These are phyloP conservation scores for Melospiza georgiana DNA, from an alignment of 2,113 vertebrate genomes.

Conservation along the genomic window DNA sequence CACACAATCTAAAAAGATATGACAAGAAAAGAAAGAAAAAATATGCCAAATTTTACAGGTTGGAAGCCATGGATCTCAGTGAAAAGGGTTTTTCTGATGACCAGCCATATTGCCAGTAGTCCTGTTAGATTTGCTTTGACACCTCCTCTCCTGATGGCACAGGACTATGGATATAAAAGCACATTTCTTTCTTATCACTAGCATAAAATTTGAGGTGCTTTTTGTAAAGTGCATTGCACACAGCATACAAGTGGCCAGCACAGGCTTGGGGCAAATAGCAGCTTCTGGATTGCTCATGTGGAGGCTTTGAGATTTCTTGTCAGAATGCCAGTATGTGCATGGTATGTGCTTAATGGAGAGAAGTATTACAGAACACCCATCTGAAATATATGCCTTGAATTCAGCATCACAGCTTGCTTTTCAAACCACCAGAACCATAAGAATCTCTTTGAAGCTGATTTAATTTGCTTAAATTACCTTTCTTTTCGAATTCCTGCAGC, in stretches of 20 bases:
- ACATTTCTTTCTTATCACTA: neutral
- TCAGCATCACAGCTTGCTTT: neutral
- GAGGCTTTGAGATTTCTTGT: neutral
- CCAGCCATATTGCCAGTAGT: neutral
- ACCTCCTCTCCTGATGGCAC: neutral
- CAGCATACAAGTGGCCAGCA: neutral
- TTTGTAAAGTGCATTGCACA: neutral
- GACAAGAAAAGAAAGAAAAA: neutral
- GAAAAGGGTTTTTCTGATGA: rapidly evolving
- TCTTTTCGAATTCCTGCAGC: neutral
- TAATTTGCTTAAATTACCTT: conserved; percentile 47
- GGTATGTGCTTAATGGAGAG: neutral
- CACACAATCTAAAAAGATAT: neutral
- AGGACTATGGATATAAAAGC: neutral
- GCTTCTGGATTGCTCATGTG: neutral
- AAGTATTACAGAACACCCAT: neutral
- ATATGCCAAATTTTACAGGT: neutral
- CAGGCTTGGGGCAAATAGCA: neutral
- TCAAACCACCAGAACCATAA: neutral
- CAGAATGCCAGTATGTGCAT: neutral
- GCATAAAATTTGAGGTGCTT: neutral
- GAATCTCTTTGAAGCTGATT: conserved; percentile 17
- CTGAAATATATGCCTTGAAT: neutral
- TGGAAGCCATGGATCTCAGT: neutral
- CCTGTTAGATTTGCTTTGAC: neutral